A percentile compares a stretch with the other conserved stretches of the same genome.
phyloP scores from a whole-genome alignment of 2,888 invertebrate genomes.

The Pristionchus fissidentatus region DNA sequence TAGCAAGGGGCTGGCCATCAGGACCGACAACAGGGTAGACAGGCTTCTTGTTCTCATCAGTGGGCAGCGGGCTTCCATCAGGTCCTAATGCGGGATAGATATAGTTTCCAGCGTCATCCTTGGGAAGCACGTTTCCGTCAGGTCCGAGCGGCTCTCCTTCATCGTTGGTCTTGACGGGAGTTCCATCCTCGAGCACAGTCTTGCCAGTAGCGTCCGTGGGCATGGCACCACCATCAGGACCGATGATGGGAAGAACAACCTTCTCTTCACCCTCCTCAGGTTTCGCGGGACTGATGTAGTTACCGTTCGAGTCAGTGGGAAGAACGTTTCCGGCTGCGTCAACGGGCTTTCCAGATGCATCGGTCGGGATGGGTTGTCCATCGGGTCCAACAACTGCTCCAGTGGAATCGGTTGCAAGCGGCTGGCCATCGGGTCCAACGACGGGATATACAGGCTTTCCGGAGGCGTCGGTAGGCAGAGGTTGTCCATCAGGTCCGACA shows the following conservation, averaged over 20 bases:
- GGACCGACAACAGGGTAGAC: conserved; percentile 48
- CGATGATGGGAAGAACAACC: neutral
- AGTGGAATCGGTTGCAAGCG: conserved; percentile 54
- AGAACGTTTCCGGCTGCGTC: conserved; percentile 58
- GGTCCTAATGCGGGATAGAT: conserved; percentile 56
- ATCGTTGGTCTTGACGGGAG: conserved; percentile 53
- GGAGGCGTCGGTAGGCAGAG: conserved; percentile 54
- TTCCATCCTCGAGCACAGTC: conserved; percentile 49
- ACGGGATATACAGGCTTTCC: conserved; percentile 57
- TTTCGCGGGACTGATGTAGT: neutral
- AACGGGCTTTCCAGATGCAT: conserved; percentile 55
- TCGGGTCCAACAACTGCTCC: conserved; percentile 49
- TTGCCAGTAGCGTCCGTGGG: conserved; percentile 30
- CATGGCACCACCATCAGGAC: conserved; percentile 4
- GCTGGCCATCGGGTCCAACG: conserved; percentile 64
- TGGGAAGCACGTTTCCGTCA: conserved; percentile 49
- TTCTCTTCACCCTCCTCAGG: conserved; percentile 52
- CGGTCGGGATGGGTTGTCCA: conserved; percentile 50
- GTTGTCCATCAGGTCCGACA: conserved; percentile 62
- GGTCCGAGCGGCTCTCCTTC: conserved; percentile 51
- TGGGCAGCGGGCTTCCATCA: conserved; percentile 51
- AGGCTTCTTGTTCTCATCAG: neutral
- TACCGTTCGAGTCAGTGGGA: conserved; percentile 55
- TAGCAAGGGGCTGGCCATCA: conserved; percentile 58
- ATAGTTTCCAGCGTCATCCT: conserved; percentile 42